Conservation (phyloP, 2,113 vertebrate genomes). For the Siniperca knerii region DNA sequence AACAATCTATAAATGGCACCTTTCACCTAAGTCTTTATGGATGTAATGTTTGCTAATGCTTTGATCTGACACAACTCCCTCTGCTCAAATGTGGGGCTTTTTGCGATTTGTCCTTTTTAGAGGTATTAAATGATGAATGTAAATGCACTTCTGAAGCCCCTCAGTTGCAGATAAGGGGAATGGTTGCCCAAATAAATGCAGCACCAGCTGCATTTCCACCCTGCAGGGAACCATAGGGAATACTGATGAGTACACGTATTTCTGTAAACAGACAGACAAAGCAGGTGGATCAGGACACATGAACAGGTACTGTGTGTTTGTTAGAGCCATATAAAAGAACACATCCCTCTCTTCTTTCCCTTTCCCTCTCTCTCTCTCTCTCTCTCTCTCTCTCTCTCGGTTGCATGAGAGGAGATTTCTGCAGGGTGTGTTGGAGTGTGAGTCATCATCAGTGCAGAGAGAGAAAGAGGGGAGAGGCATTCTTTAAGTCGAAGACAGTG, state of each 20-base stretch:
- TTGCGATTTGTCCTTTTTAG: not conserved
- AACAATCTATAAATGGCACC: slow-evolving; percentile 63
- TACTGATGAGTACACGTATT: slow-evolving; percentile 65
- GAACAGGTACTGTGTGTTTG: slow-evolving; percentile 57
- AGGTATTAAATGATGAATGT: slow-evolving; percentile 22
- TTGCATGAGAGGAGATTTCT: slow-evolving; percentile 76
- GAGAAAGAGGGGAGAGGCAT: slow-evolving; percentile 70
- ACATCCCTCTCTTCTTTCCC: slow-evolving; percentile 36
- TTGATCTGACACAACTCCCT: slow-evolving; percentile 2
- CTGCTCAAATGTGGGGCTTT: not conserved
- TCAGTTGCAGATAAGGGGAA: slow-evolving; percentile 33
- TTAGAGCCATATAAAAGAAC: slow-evolving; percentile 49
- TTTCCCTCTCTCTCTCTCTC: slow-evolving; percentile 24
- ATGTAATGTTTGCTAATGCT: slow-evolving; percentile 18
- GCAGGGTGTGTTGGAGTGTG: slow-evolving; percentile 82
- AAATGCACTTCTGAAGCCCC: slow-evolving; percentile 22
- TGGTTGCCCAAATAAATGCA: slow-evolving; percentile 36
- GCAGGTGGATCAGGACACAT: slow-evolving; percentile 60
- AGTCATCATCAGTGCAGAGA: slow-evolving; percentile 83
- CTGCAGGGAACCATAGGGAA: slow-evolving; percentile 48
- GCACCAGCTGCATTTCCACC: slow-evolving; percentile 46
- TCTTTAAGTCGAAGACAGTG: slow-evolving; percentile 72
- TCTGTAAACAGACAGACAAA: slow-evolving; percentile 57
- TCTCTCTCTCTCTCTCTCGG: slow-evolving; percentile 53
- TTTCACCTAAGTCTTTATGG: slow-evolving; percentile 41